These are phyloP conservation scores for Drosophila neocordata DNA, from an alignment of 1,140 invertebrate genomes.

Conservation along the genomic window DNA sequence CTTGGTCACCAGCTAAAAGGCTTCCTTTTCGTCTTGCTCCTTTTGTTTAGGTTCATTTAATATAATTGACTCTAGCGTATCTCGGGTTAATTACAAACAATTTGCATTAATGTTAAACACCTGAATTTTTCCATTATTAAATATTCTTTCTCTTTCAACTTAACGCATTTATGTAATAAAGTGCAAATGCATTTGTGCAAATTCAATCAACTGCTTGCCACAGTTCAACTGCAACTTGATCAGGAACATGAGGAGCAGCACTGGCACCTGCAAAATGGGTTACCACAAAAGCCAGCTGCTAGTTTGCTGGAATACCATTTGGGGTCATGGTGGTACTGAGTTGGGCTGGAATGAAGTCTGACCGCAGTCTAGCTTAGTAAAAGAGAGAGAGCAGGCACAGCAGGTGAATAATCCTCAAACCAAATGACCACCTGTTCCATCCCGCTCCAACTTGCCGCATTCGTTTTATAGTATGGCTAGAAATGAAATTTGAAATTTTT, in stretches of 20 bases:
- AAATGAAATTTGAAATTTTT: neutral
- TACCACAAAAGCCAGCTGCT: slow-evolving; percentile 46
- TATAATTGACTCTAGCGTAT: slow-evolving; percentile 10
- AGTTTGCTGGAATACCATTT: neutral
- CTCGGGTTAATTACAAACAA: slow-evolving; percentile 17
- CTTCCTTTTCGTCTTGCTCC: neutral
- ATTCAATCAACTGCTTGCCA: slow-evolving; percentile 51
- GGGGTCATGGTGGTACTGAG: neutral
- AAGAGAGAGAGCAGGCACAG: neutral
- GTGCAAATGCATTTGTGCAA: slow-evolving; percentile 8
- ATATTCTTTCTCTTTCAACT: neutral
- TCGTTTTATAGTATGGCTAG: neutral
- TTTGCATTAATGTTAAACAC: slow-evolving; percentile 9
- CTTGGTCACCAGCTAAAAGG: slow-evolving; percentile 25
- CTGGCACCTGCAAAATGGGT: slow-evolving; percentile 31
- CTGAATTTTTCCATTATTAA: neutral
- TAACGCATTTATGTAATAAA: neutral
- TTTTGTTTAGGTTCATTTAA: neutral
- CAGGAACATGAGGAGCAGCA: neutral
- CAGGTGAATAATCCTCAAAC: slow-evolving; percentile 4
- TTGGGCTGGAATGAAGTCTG: neutral
- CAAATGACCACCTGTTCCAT: neutral
- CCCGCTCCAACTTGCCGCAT: neutral
- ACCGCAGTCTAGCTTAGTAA: slow-evolving; percentile 3
- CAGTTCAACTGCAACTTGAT: slow-evolving; percentile 32